A percentile compares a stretch with the other conserved stretches of the same genome.
Conservation (phyloP, 1,140 invertebrate species). For the Phymastichus coffea region DNA sequence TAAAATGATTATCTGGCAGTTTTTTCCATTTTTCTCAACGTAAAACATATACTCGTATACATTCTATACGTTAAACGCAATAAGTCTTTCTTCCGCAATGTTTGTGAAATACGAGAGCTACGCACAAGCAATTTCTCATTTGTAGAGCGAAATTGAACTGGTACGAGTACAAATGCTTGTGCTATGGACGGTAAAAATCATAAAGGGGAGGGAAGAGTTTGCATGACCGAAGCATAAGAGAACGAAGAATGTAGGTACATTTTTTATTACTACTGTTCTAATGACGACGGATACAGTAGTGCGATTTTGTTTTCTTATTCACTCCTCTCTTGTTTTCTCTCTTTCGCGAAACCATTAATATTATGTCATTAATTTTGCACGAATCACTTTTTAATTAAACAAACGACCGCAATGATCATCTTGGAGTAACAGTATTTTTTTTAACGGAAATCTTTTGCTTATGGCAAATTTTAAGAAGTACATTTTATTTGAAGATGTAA, state of each 20-base stretch:
- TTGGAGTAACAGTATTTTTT: no score
- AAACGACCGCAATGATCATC: no score
- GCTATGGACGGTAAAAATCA: slow-evolving; percentile 49
- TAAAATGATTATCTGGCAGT: slow-evolving; percentile 2
- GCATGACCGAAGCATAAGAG: slow-evolving; percentile 19
- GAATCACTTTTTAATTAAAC: no score
- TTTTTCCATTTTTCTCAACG: neutral
- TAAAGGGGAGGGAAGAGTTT: slow-evolving; percentile 34
- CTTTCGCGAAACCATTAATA: slow-evolving; percentile 16
- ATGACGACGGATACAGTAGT: neutral
- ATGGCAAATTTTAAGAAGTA: no score
- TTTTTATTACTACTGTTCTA: slow-evolving; percentile 4
- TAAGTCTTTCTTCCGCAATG: slow-evolving; percentile 7
- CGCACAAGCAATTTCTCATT: neutral
- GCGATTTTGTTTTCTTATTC: slow-evolving; percentile 8
- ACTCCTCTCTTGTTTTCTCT: neutral
- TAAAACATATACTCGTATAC: neutral
- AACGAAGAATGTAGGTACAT: slow-evolving; percentile 3
- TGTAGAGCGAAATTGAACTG: no score
- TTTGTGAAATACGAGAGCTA: slow-evolving; percentile 1
- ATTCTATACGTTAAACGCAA: neutral
- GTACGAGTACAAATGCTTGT: slow-evolving; percentile 45
- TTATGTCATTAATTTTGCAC: slow-evolving; percentile 14
- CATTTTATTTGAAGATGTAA: no score
- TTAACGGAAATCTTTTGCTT: no score